Conservation (phyloP, 1,140 invertebrate species). For the Drosophila arawakana region DNA sequence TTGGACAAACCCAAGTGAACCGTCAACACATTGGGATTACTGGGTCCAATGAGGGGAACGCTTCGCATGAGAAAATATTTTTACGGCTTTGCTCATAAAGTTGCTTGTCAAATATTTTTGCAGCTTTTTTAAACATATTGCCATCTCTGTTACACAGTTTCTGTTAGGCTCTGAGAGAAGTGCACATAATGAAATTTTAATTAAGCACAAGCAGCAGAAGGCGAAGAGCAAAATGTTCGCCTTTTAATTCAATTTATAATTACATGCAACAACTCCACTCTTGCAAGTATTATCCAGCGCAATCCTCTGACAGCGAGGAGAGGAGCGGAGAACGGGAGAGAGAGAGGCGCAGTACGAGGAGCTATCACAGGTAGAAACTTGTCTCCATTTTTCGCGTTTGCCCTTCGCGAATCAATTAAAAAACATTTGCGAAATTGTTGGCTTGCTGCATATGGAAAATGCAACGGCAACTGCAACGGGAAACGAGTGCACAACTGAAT, state of each 20-base stretch:
- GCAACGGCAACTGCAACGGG: constrained; percentile 7
- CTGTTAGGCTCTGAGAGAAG: constrained; percentile 9
- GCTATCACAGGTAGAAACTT: constrained; percentile 5
- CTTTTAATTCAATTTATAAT: constrained; percentile 82
- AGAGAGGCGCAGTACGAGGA: neutral
- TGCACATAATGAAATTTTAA: constrained; percentile 78
- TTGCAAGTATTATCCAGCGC: constrained; percentile 20
- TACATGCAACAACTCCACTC: constrained; percentile 45
- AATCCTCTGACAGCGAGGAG: no score
- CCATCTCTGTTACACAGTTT: neutral
- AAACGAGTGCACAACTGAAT: constrained; percentile 64
- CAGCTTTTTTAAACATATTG: constrained; percentile 67
- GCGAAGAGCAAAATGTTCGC: constrained; percentile 58
- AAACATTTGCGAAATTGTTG: constrained; percentile 74
- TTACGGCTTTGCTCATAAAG: constrained; percentile 73
- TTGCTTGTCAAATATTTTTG: constrained; percentile 78
- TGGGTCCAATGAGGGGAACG: neutral
- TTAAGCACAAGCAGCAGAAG: constrained; percentile 70
- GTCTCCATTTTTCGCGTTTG: constrained; percentile 4
- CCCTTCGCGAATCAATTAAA: constrained; percentile 73
- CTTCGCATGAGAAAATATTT: constrained; percentile 63
- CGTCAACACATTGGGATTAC: no score
- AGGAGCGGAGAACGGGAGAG: no score
- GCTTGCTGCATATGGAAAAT: constrained; percentile 63
- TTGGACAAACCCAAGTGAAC: no score